Base-by-base conservation (phyloP, 23 tunicate species). In the Styela plicata region DNA sequence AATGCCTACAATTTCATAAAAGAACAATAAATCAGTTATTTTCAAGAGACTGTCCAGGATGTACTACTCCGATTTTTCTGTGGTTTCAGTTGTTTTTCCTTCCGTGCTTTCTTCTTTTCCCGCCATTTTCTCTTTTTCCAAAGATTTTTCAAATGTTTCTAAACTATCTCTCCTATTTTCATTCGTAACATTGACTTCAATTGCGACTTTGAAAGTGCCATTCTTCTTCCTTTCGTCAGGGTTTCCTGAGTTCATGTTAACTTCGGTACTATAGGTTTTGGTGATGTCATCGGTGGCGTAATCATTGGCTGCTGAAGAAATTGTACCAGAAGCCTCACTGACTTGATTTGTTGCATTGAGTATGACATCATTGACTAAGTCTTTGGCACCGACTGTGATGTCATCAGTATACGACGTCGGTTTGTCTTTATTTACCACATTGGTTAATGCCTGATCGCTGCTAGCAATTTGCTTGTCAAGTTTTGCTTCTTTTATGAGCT, bases 181-280 rank as follows among this genome's bases (percentile, higher is more conserved):
- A 53, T 76, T 76, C n/a, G 81, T 76, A 7, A 76, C 81, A 27
- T 53, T 76, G n/a, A 76, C 81, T 44, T 76, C 81, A 26, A 76
- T 76, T 20, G 81, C 81, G 31, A 76, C 81, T 29, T 76, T 76
- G 26, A 76, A 76, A 19, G 63, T 36, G 21, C 31, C 71, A 0
- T 22, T 67, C 10, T 76, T 76, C 16, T 44, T 76, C 18, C 37
- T 27, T 44, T 0, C 31, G 23, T 22, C 18, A 2, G 36, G 27
- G 1, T 76, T 65, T 24, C 34, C 21, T 19, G 21, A 22, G 64
- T 76, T 65, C 24, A 27, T 20, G 27, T 22, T 33, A 26, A 76
- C 81, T 0, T 76, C 81, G 31, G 68, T 76, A 22, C 36, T 25
- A 44, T 52, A 76, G 7, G 28, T 26, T 52, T 52, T 25, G 66